Conservation (phyloP, 2,888 invertebrate species). For the Heteromyza rotundicornis region DNA sequence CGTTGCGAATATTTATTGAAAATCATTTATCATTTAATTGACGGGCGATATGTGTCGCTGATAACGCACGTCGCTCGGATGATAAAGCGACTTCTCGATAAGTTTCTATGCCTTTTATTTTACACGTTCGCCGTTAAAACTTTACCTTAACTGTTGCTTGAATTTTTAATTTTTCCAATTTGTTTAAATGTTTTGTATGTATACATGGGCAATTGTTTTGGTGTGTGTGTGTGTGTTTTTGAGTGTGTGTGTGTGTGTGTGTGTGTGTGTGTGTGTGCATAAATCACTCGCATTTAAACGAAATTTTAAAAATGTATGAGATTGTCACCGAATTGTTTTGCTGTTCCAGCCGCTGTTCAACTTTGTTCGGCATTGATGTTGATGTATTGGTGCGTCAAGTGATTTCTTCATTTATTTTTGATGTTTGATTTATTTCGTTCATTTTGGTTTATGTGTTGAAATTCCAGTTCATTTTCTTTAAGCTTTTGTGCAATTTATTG, state of each 20-base stretch:
- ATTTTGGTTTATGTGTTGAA: too few relatives aligned
- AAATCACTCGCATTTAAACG: conserved; percentile 10
- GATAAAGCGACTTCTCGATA: conserved; percentile 9
- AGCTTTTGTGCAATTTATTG: too few relatives aligned
- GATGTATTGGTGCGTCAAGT: not conserved
- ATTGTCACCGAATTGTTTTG: not conserved
- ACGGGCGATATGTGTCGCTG: conserved; percentile 15
- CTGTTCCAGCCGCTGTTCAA: not conserved
- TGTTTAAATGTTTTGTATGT: not conserved
- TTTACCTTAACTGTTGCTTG: too few relatives aligned
- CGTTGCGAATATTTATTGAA: conserved; percentile 5
- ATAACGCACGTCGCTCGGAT: conserved; percentile 8
- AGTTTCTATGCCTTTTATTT: too few relatives aligned
- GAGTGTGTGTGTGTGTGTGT: too few relatives aligned
- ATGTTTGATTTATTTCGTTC: too few relatives aligned
- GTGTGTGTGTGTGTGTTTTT: too few relatives aligned
- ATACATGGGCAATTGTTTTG: too few relatives aligned
- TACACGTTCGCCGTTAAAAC: too few relatives aligned
- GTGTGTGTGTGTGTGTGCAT: not conserved
- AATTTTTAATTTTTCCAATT: too few relatives aligned
- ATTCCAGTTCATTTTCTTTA: too few relatives aligned
- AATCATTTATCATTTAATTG: conserved; percentile 21
- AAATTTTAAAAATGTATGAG: conserved; percentile 9
- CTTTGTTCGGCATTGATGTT: conserved; percentile 1
- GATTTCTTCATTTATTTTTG: not conserved